phyloP scores from a whole-genome alignment of 2,888 invertebrate species.

The Aspidiotus rigidus region DNA sequence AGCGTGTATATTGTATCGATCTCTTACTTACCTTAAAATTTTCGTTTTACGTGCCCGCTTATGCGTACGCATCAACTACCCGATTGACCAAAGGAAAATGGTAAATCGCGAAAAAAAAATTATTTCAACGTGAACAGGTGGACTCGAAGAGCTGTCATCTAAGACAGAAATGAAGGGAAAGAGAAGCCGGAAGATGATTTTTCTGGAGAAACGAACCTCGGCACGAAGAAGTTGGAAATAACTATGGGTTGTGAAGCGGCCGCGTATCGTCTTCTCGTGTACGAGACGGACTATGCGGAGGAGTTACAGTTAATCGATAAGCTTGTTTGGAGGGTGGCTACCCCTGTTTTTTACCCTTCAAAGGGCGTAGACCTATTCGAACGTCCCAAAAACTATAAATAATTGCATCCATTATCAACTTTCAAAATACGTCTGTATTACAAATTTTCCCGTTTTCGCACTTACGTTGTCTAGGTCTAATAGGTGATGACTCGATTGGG shows the following conservation, averaged over 20 bases:
- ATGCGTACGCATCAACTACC: neutral
- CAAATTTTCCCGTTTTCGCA: too few species aligned
- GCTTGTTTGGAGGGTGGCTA: conserved; percentile 21
- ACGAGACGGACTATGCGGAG: conserved; percentile 10
- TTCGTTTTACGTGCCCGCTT: neutral
- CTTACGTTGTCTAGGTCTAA: too few species aligned
- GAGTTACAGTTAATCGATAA: conserved; percentile 28
- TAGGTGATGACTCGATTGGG: too few species aligned
- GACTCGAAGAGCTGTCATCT: neutral
- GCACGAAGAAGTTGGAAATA: conserved; percentile 19
- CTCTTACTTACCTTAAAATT: neutral
- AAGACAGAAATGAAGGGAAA: neutral
- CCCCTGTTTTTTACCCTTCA: conserved; percentile 29
- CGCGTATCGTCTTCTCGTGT: conserved; percentile 16
- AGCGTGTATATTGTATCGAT: neutral
- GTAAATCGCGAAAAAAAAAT: neutral
- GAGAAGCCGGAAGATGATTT: conserved; percentile 12
- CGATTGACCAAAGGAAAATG: neutral
- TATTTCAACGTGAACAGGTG: conserved; percentile 13
- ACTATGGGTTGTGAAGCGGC: conserved; percentile 19
- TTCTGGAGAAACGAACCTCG: conserved; percentile 17
- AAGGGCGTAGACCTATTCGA: conserved; percentile 32
- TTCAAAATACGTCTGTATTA: conserved; percentile 14
- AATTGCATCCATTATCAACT: conserved; percentile 18
- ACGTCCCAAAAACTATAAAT: conserved; percentile 28